Evolutionary conservation across 1,140 invertebrate genomes (phyloP), one percentile per base, ranked within the genome.

Genomic region (Protaetia brevitarsis): DNA sequence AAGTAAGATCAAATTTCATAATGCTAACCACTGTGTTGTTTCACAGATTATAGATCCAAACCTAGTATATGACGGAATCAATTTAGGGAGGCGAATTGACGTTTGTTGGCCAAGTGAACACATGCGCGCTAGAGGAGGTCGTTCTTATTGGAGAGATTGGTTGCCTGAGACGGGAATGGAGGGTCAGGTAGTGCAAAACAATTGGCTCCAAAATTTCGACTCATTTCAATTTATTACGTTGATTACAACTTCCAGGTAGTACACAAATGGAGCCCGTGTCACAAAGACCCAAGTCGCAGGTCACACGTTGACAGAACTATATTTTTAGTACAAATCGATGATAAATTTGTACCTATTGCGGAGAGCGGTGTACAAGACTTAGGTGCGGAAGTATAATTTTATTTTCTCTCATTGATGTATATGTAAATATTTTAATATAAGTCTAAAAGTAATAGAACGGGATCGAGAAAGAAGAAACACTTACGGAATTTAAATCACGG

Each of bases 281-380:
- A 97, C 81, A 85, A 90, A 63, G 93, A 97, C 77, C 87, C 89
- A 0, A 87, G 87, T 69, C 86, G 89, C 51, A 84, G 95, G 4
- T 96, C 94, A 10, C 92, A 96, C 75, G 89, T 96, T 0, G 94
- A 95, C 76, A 90, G 93, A 69, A 93, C 89, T 16, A 94, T 98
- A 34, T 80, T 96, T 1, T 84, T 98, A n/a, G 86, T 98, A 0
- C 91, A 95, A 79, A 93, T 97, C 59, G 93, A 93, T 3, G 94
- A 97, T 71, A 91, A 89, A 71, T 97, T 89, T 80, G 94, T 98
- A 61, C 95, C 95, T 13, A 94, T 98, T 64, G 92, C 92, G 0
- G 94, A 97, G 78, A 85, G 86, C 74, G 94, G 93, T 51, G 88
- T 96, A 6, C 86, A 90, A 68, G 71, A 76, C 65, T 68, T 77